Evolutionary conservation across 2,797 vertebrate genomes (phyloP).

Genomic region (Thripadectes ignobilis): DNA sequence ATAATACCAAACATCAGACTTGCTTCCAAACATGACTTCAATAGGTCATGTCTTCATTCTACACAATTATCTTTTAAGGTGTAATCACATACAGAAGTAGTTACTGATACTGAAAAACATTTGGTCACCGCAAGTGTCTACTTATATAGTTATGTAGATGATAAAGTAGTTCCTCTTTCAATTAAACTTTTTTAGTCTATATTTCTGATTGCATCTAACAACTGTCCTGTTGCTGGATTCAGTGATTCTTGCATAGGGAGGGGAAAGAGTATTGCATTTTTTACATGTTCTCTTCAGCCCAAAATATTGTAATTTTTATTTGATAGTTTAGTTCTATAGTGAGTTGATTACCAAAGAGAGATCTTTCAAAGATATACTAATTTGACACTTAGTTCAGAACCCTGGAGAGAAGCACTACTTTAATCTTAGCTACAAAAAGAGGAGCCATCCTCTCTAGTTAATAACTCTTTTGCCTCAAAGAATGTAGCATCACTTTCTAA

Average conservation of each 20-base stretch:
- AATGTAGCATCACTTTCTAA: not conserved
- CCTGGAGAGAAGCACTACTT: not conserved
- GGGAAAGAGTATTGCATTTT: not conserved
- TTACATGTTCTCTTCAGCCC: not conserved
- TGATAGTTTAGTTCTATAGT: not conserved
- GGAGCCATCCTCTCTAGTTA: not conserved
- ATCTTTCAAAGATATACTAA: not conserved
- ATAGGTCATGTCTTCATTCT: not conserved
- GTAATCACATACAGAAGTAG: not conserved
- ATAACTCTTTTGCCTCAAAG: not conserved
- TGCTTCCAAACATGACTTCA: not conserved
- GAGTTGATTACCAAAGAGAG: not conserved
- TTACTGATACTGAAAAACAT: not conserved
- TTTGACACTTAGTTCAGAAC: not conserved
- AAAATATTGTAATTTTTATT: not conserved
- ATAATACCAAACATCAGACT: not conserved
- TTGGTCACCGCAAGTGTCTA: not conserved
- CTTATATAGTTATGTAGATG: not conserved
- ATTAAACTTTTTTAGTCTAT: not conserved
- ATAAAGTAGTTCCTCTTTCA: not conserved
- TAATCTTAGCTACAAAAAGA: not conserved
- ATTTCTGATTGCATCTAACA: not conserved
- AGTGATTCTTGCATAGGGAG: not conserved
- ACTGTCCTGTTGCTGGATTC: not conserved
- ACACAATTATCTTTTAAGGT: not conserved